Evolutionary conservation across 37 sponge, comb jelly and placozoan species (phyloP).

Genomic region (Amphimedon queenslandica): DNA sequence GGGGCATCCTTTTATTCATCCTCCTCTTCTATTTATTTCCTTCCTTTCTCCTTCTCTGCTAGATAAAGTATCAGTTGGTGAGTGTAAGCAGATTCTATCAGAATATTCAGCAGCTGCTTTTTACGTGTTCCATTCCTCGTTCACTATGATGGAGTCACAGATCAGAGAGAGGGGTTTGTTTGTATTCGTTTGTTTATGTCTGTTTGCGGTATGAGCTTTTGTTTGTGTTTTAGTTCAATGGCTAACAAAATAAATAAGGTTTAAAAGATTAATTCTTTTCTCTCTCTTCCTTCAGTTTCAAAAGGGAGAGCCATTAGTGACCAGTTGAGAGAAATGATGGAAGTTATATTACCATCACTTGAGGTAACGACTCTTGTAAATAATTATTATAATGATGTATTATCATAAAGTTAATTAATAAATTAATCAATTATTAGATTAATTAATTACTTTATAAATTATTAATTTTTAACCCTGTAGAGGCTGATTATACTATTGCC

Average conservation of each 20-base stretch:
- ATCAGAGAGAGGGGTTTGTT: conserved; percentile 43
- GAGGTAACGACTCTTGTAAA: conserved; percentile 30
- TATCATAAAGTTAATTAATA: too few species aligned
- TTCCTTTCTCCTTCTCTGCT: neutral
- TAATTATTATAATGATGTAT: neutral
- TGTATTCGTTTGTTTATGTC: too few species aligned
- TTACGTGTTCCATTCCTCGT: conserved; percentile 67
- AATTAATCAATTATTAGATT: too few species aligned
- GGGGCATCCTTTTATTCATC: too few species aligned
- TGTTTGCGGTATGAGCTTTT: too few species aligned
- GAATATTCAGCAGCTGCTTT: conserved; percentile 55
- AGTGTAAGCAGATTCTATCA: conserved; percentile 61
- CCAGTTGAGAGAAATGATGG: conserved; percentile 36
- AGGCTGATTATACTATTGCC: conserved; percentile 65
- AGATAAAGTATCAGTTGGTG: conserved; percentile 53
- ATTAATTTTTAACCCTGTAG: conserved; percentile 34
- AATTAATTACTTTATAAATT: too few species aligned
- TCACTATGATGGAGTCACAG: conserved; percentile 42
- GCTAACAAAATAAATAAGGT: too few species aligned
- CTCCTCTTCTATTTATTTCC: neutral
- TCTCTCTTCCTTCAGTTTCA: conserved; percentile 7
- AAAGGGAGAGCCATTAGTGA: conserved; percentile 42
- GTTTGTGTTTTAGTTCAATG: too few species aligned
- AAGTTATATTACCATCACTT: conserved; percentile 52
- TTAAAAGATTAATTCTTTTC: too few species aligned